Conservation (phyloP, 2,113 vertebrate genomes). For the Uria aalge region DNA sequence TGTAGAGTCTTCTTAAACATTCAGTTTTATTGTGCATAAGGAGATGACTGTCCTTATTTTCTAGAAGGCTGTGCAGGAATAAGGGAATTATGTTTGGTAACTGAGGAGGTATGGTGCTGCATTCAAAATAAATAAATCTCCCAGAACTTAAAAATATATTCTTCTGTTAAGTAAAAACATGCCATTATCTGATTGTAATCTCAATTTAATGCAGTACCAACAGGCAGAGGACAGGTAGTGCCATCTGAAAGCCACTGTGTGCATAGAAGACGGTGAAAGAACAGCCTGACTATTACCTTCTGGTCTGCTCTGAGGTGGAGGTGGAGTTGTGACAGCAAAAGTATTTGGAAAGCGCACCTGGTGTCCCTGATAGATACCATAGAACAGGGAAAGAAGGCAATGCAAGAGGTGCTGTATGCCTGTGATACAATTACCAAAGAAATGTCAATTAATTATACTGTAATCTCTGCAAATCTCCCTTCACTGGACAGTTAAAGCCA, state of each 20-base stretch:
- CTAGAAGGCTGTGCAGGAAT: not conserved
- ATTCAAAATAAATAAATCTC: not conserved
- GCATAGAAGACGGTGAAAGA: not conserved
- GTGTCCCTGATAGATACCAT: not conserved
- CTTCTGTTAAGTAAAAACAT: not conserved
- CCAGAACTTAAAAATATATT: not conserved
- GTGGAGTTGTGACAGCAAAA: not conserved
- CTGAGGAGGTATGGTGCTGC: not conserved
- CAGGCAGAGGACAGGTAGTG: not conserved
- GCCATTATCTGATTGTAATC: not conserved
- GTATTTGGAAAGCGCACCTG: not conserved
- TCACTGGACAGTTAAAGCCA: not conserved
- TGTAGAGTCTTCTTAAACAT: not conserved
- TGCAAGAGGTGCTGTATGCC: not conserved
- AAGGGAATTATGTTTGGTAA: not conserved
- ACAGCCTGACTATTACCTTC: not conserved
- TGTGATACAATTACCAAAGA: not conserved
- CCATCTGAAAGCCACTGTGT: not conserved
- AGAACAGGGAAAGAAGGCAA: not conserved
- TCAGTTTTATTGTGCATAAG: not conserved
- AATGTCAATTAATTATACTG: constrained; percentile 9
- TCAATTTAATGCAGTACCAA: not conserved
- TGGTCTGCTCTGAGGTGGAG: not conserved
- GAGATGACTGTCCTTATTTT: not conserved
- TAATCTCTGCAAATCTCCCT: not conserved